Conservation (phyloP, 2,888 invertebrate species). For the Nomada fabriciana region DNA sequence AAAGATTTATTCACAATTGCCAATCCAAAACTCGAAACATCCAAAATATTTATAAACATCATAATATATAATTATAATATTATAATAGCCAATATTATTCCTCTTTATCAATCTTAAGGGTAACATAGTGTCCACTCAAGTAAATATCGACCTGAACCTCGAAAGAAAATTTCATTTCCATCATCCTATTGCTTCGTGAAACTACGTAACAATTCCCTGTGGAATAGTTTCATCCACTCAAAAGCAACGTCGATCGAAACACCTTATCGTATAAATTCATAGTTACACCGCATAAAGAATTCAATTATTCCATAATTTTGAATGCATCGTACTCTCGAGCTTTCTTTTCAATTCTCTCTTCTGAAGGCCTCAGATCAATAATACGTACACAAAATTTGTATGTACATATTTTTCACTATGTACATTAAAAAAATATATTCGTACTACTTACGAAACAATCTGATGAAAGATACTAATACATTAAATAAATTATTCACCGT, state of each 20-base stretch:
- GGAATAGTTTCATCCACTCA: neutral
- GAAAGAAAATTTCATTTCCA: slow-evolving; percentile 5
- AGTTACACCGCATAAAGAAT: neutral
- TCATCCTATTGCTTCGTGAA: neutral
- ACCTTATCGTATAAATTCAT: neutral
- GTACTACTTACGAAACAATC: too few species aligned
- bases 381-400: too few species aligned
- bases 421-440: too few species aligned
- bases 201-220: neutral
- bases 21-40: neutral
- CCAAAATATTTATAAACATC: neutral
- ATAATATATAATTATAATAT: neutral
- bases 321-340: neutral
- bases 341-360: neutral
- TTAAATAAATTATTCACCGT: neutral
- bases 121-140: neutral
- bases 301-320: neutral
- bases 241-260: neutral
- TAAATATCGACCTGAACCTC: neutral
- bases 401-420: too few species aligned
- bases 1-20: too few species aligned
- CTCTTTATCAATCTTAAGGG: neutral
- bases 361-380: neutral
- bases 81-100: neutral
- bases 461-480: too few species aligned